Evolutionary conservation across 2,797 vertebrate genomes (phyloP).

Genomic region (Tokudaia muenninki): DNA sequence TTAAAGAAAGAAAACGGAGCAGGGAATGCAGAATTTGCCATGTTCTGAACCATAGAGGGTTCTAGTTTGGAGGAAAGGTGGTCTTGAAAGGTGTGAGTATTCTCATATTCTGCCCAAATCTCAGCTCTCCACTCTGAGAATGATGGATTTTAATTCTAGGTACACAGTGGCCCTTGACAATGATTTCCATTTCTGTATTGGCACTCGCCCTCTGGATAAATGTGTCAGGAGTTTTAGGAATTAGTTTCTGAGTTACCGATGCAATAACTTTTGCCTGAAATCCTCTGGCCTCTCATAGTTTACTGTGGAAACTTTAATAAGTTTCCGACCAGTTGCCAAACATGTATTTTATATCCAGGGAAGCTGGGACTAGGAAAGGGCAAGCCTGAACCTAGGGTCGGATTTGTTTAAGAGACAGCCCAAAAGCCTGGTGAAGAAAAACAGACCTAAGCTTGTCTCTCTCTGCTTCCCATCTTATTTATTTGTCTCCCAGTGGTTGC

Average conservation of each 20-base stretch:
- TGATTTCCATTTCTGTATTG: conserved; percentile 89
- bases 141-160: conserved; percentile 89
- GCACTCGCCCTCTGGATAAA: conserved; percentile 88
- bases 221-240: conserved; percentile 89
- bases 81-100: conserved; percentile 81
- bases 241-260: conserved; percentile 90
- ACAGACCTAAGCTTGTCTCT: background rate
- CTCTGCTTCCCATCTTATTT: conserved; percentile 34
- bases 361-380: conserved; percentile 79
- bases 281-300: conserved; percentile 89
- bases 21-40: conserved; percentile 17
- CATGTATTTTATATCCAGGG: conserved; percentile 87
- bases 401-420: conserved; percentile 83
- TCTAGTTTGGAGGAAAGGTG: conserved; percentile 75
- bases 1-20: conserved; percentile 54
- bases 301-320: conserved; percentile 89
- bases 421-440: background rate
- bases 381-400: conserved; percentile 80
- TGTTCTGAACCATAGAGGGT: conserved; percentile 77
- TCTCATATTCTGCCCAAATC: conserved; percentile 78
- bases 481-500: background rate
- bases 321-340: conserved; percentile 85
- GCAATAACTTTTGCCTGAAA: conserved; percentile 90
- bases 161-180: conserved; percentile 85
- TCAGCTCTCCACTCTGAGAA: conserved; percentile 83